Evolutionary conservation across 2,113 vertebrate species (phyloP).

Genomic region (Perca fluviatilis): DNA sequence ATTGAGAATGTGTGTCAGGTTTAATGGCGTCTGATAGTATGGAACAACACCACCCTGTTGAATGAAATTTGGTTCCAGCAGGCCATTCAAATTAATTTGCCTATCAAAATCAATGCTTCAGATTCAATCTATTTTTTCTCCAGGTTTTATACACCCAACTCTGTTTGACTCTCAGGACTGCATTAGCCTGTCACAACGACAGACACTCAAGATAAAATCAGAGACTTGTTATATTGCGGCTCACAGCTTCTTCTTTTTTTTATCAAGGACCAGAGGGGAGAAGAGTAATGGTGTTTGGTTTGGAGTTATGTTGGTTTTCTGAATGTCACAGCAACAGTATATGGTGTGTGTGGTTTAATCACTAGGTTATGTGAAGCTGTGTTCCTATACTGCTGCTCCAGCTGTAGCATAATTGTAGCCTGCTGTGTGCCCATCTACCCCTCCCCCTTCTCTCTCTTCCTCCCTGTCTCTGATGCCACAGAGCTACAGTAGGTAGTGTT

Average conservation of each 20-base stretch:
- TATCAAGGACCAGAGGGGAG: slow-evolving; percentile 34
- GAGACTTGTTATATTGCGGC: slow-evolving; percentile 42
- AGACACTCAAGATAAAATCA: slow-evolving; percentile 60
- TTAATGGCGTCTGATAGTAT: slow-evolving; percentile 45
- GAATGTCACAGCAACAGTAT: slow-evolving; percentile 28
- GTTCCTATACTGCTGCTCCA: slow-evolving; percentile 59
- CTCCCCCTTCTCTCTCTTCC: neutral
- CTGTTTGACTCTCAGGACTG: slow-evolving; percentile 49
- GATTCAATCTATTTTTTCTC: slow-evolving; percentile 46
- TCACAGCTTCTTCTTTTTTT: slow-evolving; percentile 26
- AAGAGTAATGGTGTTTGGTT: slow-evolving; percentile 35
- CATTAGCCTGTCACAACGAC: slow-evolving; percentile 43
- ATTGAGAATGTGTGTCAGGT: slow-evolving; percentile 41
- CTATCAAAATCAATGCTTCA: slow-evolving; percentile 60
- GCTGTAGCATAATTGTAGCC: slow-evolving; percentile 75
- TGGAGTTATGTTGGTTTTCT: slow-evolving; percentile 37
- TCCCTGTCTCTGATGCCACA: slow-evolving; percentile 35
- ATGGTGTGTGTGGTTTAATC: slow-evolving; percentile 52
- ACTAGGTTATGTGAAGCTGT: slow-evolving; percentile 54
- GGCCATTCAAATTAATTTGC: slow-evolving; percentile 64
- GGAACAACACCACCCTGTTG: slow-evolving; percentile 11
- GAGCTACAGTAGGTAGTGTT: slow-evolving; percentile 56
- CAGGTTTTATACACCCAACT: slow-evolving; percentile 36
- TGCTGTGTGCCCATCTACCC: slow-evolving; percentile 52
- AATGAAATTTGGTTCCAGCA: slow-evolving; percentile 46